Conservation (phyloP, 2,888 invertebrate genomes). For the Augochlorella aurata region DNA sequence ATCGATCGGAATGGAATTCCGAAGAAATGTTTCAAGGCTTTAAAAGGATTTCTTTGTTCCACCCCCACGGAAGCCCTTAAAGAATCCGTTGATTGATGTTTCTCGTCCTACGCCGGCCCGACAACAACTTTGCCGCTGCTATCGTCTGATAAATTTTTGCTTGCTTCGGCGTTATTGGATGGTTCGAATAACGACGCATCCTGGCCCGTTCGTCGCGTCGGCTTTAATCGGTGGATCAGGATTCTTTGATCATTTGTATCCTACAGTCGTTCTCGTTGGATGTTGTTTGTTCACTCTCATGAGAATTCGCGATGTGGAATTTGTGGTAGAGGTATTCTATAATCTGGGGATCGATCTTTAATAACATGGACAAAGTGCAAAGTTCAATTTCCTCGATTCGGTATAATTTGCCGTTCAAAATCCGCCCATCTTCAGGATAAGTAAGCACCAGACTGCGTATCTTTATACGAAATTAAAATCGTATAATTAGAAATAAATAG, state of each 20-base stretch:
- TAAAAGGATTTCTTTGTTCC: constrained; percentile 34
- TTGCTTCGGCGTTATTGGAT: constrained; percentile 3
- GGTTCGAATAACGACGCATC: background rate
- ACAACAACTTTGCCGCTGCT: constrained; percentile 3
- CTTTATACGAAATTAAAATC: too few species aligned
- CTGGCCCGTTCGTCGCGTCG: background rate
- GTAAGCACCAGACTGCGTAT: too few species aligned
- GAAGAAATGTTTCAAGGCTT: constrained; percentile 17
- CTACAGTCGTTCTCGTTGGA: background rate
- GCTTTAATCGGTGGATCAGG: background rate
- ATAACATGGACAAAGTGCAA: too few species aligned
- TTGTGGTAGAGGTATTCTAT: too few species aligned
- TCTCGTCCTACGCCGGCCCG: background rate
- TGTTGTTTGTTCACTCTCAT: too few species aligned
- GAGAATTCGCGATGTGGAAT: too few species aligned
- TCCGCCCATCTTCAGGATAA: too few species aligned
- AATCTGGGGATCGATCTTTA: too few species aligned
- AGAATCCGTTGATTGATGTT: constrained; percentile 11
- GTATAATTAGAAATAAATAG: too few species aligned
- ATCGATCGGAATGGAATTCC: constrained; percentile 54
- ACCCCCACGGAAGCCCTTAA: background rate
- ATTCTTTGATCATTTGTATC: background rate
- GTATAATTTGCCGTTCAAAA: too few species aligned
- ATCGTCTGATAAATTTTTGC: background rate
- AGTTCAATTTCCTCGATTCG: too few species aligned